Percentiles rank a stretch among this genome's conserved stretches.
Evolutionary conservation across 1,140 invertebrate genomes (phyloP).

Genomic region (Galendromus occidentalis): DNA sequence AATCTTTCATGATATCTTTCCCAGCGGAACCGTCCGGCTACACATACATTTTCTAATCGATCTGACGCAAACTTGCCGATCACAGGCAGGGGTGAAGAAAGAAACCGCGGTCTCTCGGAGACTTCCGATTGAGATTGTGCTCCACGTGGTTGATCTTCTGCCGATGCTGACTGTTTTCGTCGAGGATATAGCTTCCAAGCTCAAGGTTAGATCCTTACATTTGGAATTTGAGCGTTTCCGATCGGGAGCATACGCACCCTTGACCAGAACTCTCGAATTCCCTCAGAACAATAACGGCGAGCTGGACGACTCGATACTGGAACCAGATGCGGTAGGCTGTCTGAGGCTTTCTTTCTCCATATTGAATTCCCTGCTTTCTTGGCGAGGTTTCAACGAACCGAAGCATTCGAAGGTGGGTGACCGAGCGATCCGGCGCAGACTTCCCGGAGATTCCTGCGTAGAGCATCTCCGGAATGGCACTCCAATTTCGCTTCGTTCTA

Average conservation of each 20-base stretch:
- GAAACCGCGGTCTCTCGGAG: neutral
- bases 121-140: neutral
- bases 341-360: neutral
- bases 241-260: too few species aligned
- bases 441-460: too few species aligned
- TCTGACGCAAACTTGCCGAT: too few species aligned
- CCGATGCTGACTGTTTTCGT: neutral
- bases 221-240: too few species aligned
- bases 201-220: neutral
- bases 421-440: too few species aligned
- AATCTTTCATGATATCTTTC: neutral
- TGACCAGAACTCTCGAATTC: too few species aligned
- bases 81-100: neutral
- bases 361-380: neutral
- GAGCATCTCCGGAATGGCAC: neutral
- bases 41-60: too few species aligned
- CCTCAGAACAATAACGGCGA: neutral
- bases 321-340: neutral
- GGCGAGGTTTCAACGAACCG: constrained; percentile 2
- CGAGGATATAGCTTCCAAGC: neutral
- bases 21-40: too few species aligned
- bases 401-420: neutral
- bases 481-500: neutral
- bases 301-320: neutral
- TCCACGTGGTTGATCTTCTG: neutral